phyloP scores from a whole-genome alignment of 2,113 vertebrate species.

The Micronycteris hirsuta region DNA sequence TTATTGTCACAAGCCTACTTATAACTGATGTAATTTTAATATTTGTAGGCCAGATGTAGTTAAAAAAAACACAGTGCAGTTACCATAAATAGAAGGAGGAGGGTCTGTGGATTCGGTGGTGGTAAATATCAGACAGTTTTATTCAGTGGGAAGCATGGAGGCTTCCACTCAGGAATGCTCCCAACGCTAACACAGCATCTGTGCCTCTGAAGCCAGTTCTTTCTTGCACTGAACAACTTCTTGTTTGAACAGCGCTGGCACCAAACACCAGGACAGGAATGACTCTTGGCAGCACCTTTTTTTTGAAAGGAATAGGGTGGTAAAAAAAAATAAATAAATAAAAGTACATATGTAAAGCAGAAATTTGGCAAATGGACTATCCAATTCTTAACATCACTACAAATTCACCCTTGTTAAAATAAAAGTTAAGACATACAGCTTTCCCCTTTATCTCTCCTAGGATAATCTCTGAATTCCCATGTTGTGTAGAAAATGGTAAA shows the following conservation, averaged over 20 bases:
- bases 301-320: neutral
- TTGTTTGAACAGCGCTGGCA: slow-evolving; percentile 24
- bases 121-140: slow-evolving; percentile 27
- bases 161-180: neutral
- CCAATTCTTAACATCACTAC: slow-evolving; percentile 51
- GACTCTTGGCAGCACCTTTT: neutral
- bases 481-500: slow-evolving; percentile 34
- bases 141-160: neutral
- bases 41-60: slow-evolving; percentile 38
- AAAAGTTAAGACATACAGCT: slow-evolving; percentile 52
- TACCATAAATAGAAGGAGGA: slow-evolving; percentile 13
- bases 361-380: slow-evolving; percentile 41
- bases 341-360: slow-evolving; percentile 35
- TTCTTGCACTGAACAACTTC: slow-evolving; percentile 31
- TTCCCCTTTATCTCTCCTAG: slow-evolving; percentile 61
- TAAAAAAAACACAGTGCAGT: neutral
- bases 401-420: slow-evolving; percentile 61
- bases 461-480: slow-evolving; percentile 61
- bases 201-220: neutral
- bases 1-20: neutral
- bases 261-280: neutral
- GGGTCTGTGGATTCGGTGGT: neutral
- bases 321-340: neutral
- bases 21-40: neutral
- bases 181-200: neutral